Evolutionary conservation across 1,140 invertebrate species (phyloP), one percentile per base, ranked within the genome.

Genomic region (Oncopodura yosiiana): DNA sequence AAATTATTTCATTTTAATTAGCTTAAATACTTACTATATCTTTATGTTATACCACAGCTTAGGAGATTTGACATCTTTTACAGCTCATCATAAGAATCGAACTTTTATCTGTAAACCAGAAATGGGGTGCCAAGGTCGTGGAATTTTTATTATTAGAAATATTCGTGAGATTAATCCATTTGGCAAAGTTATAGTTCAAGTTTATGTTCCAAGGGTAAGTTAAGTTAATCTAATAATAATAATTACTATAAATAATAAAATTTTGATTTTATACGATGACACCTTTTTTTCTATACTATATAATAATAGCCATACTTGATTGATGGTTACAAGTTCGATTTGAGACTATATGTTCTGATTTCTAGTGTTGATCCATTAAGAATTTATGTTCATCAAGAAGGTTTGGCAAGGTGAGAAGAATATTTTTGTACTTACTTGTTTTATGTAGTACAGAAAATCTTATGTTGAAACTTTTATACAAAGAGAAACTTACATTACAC

Each of bases 241-340:
- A 9, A 8, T 9, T 34, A 34, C 30, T 9, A 34, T 9, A n/a
- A 34, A 34, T 34, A n/a, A n/a, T n/a, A n/a, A n/a, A n/a, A n/a
- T n/a, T n/a, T n/a, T n/a, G n/a, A n/a, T n/a, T n/a, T n/a, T n/a
- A n/a, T n/a, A n/a, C n/a, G n/a, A n/a, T n/a, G n/a, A n/a, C n/a
- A n/a, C n/a, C n/a, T n/a, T n/a, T n/a, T n/a, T n/a, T 34, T 34
- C 30, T 9, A 34, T 34, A 34, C 14, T 34, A 36, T 4, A 36
- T 49, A 44, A 30, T n/a, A 11, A 24, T 70, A 82, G 72, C 86
- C 86, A 0, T 92, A 88, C 65, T 75, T 95, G 5, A 87, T 97
- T 29, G 91, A 98, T 74, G 89, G 88, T 23, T 94, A 87, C 66
- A 99, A 99, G 74, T 99, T 98, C 74, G 94, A 99, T 71, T 77